These are phyloP conservation scores for Drosophila paramelanica DNA, from an alignment of 2,888 invertebrate species.

Conservation along the genomic window DNA sequence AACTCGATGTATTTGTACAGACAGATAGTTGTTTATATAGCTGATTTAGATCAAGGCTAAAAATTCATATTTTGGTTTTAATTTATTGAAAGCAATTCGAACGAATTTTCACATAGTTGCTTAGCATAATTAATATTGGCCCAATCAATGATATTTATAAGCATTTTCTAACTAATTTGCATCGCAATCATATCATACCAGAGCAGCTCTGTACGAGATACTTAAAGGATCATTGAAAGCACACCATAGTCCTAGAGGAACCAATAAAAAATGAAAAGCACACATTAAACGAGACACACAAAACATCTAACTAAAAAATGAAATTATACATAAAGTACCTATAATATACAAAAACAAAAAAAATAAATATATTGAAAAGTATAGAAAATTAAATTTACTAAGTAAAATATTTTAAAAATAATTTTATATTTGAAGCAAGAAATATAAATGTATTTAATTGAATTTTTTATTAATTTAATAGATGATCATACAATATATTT, in stretches of 20 bases:
- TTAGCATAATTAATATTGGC: constrained; percentile 50
- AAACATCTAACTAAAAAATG: constrained; percentile 18
- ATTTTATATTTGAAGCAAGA: constrained; percentile 1
- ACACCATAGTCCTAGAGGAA: constrained; percentile 38
- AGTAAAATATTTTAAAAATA: constrained; percentile 18
- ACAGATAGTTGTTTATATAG: constrained; percentile 3
- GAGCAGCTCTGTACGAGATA: constrained; percentile 15
- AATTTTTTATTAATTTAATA: not conserved
- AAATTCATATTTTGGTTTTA: constrained; percentile 21
- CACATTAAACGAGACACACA: constrained; percentile 32
- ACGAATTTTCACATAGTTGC: constrained; percentile 70
- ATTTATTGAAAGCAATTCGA: constrained; percentile 44
- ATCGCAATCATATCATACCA: constrained; percentile 61
- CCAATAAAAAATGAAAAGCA: constrained; percentile 24
- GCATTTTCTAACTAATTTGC: constrained; percentile 57
- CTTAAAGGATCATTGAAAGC: constrained; percentile 12
- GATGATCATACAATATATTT: no score
- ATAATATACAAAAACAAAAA: constrained; percentile 37
- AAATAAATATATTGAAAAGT: not conserved
- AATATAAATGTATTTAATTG: not conserved
- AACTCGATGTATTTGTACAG: not conserved
- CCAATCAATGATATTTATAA: constrained; percentile 53
- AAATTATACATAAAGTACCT: constrained; percentile 66
- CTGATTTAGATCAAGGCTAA: not conserved
- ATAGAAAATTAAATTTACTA: constrained; percentile 2